A percentile compares a stretch with the other conserved stretches of the same genome.
Conservation (phyloP, 2,797 vertebrate species). For the Phoxinus dragarum region DNA sequence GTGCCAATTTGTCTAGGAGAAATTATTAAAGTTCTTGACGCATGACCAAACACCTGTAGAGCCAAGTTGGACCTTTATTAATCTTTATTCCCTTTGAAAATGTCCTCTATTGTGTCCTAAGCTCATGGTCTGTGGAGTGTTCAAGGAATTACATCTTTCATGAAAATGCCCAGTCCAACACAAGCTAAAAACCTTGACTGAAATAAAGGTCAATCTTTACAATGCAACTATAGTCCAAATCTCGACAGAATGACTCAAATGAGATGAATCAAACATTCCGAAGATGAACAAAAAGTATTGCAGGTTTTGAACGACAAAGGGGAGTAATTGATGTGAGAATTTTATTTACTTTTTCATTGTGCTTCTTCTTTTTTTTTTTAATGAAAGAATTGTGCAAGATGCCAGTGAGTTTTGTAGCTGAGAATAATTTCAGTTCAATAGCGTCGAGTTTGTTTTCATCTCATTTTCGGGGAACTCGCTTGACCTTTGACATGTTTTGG, state of each 20-base stretch:
- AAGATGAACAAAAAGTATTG: not conserved
- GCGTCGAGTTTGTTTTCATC: slow-evolving; percentile 70
- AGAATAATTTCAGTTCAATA: slow-evolving; percentile 56
- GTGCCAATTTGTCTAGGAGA: slow-evolving; percentile 64
- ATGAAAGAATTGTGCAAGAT: not conserved
- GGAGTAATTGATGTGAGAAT: not conserved
- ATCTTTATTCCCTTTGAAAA: slow-evolving; percentile 71
- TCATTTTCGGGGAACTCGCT: slow-evolving; percentile 74
- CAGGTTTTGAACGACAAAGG: not conserved
- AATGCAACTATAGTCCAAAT: not conserved
- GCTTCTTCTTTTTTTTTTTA: too few relatives aligned
- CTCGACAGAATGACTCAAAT: too few relatives aligned
- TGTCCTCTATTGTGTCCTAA: slow-evolving; percentile 69
- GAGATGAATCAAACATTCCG: not conserved
- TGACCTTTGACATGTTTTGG: slow-evolving; percentile 83
- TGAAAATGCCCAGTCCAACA: slow-evolving; percentile 44
- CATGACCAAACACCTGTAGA: slow-evolving; percentile 75
- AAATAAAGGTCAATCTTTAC: not conserved
- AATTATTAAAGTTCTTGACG: slow-evolving; percentile 67
- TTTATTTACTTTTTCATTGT: not conserved
- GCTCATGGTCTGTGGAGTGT: slow-evolving; percentile 66
- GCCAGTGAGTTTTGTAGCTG: slow-evolving; percentile 28
- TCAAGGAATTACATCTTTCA: slow-evolving; percentile 60
- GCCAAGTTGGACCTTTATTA: slow-evolving; percentile 71
- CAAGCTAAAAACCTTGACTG: slow-evolving; percentile 37